Conservation (phyloP, 2,888 invertebrate species). For the Ornithoptera priamus region DNA sequence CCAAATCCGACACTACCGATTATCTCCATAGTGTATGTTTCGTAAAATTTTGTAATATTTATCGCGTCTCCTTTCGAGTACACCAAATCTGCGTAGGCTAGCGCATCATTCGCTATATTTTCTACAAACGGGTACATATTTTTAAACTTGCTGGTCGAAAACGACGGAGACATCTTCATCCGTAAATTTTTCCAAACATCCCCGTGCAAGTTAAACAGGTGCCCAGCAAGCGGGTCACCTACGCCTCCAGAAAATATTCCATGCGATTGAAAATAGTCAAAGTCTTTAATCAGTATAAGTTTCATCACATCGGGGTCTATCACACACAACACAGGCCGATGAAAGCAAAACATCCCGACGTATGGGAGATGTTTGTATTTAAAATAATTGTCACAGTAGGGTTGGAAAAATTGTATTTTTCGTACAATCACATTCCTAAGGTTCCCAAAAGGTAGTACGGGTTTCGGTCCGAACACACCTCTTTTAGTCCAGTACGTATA, state of each 20-base stretch:
- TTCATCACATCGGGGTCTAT: slow-evolving; percentile 82
- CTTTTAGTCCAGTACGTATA: slow-evolving; percentile 81
- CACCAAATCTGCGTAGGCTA: slow-evolving; percentile 57
- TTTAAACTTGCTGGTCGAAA: slow-evolving; percentile 84
- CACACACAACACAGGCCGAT: slow-evolving; percentile 81
- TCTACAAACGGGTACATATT: slow-evolving; percentile 82
- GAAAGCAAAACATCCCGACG: slow-evolving; percentile 82
- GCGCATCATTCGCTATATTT: slow-evolving; percentile 76
- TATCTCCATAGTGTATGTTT: slow-evolving; percentile 81
- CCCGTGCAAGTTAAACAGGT: slow-evolving; percentile 80
- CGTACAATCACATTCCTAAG: slow-evolving; percentile 76
- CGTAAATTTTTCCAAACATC: slow-evolving; percentile 83
- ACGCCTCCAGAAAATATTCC: slow-evolving; percentile 82
- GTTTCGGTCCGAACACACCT: slow-evolving; percentile 78
- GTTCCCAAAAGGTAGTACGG: slow-evolving; percentile 83
- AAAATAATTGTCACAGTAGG: slow-evolving; percentile 80
- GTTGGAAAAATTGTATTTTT: slow-evolving; percentile 81
- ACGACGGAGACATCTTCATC: slow-evolving; percentile 82
- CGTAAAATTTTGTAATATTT: slow-evolving; percentile 79
- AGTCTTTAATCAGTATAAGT: slow-evolving; percentile 81
- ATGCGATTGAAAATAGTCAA: slow-evolving; percentile 82
- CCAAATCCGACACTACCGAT: slow-evolving; percentile 82
- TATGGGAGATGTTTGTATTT: slow-evolving; percentile 71
- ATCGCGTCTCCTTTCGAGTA: slow-evolving; percentile 55
- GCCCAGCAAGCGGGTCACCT: slow-evolving; percentile 81